Evolutionary conservation across 1,140 invertebrate genomes (phyloP).

Genomic region (Homalodisca vitripennis): DNA sequence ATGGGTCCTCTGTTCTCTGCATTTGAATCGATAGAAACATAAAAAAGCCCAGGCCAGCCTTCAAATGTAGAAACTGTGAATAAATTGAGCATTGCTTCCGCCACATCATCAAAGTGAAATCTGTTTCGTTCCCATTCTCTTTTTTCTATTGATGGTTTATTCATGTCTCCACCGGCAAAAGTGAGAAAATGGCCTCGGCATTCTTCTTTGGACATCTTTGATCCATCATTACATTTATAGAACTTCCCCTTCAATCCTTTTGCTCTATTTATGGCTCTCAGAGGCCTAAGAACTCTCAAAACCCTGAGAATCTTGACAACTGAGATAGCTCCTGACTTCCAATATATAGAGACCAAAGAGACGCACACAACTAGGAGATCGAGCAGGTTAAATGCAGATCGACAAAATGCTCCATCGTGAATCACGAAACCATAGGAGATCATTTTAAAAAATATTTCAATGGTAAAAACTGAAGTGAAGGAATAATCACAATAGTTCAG

Average conservation of each 20-base stretch:
- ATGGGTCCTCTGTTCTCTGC: slow-evolving; percentile 93
- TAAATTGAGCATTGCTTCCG: slow-evolving; percentile 97
- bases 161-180: slow-evolving; percentile 84
- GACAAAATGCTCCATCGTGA: slow-evolving; percentile 97
- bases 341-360: slow-evolving; percentile 92
- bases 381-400: slow-evolving; percentile 97
- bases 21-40: slow-evolving; percentile 97
- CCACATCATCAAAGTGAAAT: slow-evolving; percentile 98
- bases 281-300: slow-evolving; percentile 92
- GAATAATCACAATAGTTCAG: slow-evolving; percentile 97
- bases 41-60: slow-evolving; percentile 97
- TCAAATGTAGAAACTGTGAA: slow-evolving; percentile 99
- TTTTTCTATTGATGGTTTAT: slow-evolving; percentile 70
- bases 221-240: slow-evolving; percentile 54
- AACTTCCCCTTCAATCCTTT: slow-evolving; percentile 89
- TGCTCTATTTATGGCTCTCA: slow-evolving; percentile 98
- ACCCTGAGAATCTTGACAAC: slow-evolving; percentile 99
- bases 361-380: slow-evolving; percentile 98
- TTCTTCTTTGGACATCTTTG: slow-evolving; percentile 81
- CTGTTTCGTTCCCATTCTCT: slow-evolving; percentile 80
- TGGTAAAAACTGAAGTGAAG: slow-evolving; percentile 97
- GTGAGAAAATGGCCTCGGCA: slow-evolving; percentile 83
- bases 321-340: slow-evolving; percentile 93
- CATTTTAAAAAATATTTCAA: slow-evolving; percentile 97
- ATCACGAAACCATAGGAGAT: slow-evolving; percentile 95